These are phyloP conservation scores for Epinephelus fuscoguttatus DNA, from an alignment of 2,113 vertebrate species.

Conservation along the genomic window DNA sequence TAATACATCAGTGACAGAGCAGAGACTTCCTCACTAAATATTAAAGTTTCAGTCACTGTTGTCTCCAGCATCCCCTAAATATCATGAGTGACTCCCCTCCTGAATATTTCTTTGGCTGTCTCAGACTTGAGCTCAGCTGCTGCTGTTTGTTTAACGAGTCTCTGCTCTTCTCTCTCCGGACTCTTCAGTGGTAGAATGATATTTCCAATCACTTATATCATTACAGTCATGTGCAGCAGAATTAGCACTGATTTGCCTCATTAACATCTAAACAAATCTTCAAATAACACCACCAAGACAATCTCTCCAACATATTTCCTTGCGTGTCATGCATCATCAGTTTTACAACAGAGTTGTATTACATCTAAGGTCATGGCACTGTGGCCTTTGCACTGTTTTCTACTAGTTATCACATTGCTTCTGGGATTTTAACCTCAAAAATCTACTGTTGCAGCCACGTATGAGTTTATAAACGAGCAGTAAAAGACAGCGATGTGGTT, in stretches of 20 bases:
- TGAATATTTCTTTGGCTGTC: background rate
- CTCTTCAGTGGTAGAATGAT: background rate
- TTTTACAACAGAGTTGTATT: conserved; percentile 2
- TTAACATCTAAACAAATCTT: background rate
- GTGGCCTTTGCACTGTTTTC: conserved; percentile 5
- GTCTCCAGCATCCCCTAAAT: background rate
- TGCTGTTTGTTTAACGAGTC: background rate
- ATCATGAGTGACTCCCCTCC: background rate
- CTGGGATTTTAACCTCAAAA: background rate
- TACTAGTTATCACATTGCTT: background rate
- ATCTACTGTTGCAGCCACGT: background rate
- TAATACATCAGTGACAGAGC: background rate
- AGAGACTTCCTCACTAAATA: background rate
- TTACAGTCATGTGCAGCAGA: too few species aligned
- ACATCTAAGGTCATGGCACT: background rate
- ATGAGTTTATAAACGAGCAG: background rate
- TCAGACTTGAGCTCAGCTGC: background rate
- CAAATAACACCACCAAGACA: background rate
- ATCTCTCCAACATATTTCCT: background rate
- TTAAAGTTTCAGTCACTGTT: background rate
- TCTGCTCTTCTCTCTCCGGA: background rate
- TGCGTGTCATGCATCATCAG: too few species aligned
- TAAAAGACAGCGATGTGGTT: background rate
- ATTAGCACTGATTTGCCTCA: background rate
- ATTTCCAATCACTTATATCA: conserved; percentile 14